Evolutionary conservation across 2,113 vertebrate genomes (phyloP).

Genomic region (Oncorhynchus kisutch): DNA sequence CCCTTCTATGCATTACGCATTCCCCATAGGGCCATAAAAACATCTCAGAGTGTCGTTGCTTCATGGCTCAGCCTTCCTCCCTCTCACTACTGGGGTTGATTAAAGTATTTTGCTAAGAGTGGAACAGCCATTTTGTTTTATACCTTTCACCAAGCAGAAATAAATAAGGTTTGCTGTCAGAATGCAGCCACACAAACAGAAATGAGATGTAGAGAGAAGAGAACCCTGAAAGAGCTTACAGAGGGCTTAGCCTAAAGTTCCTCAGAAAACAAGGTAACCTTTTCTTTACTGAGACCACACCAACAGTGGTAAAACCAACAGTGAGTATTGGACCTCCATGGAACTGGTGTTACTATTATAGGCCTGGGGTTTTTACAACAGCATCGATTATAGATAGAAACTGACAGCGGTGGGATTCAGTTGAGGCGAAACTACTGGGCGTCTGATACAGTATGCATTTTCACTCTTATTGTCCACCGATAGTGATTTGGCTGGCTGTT

Average conservation of each 20-base stretch:
- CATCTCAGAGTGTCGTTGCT: conserved; percentile 76
- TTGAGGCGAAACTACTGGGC: too few relatives aligned
- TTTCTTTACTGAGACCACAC: too few relatives aligned
- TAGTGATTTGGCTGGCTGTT: too few relatives aligned
- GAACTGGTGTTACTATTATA: neutral
- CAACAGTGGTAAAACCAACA: neutral
- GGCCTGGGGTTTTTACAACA: neutral
- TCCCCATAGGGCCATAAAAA: conserved; percentile 68
- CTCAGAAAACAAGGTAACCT: neutral
- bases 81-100: conserved; percentile 81
- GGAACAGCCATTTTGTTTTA: conserved; percentile 56
- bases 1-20: conserved; percentile 74
- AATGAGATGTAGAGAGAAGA: conserved; percentile 44
- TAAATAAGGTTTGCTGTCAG: conserved; percentile 70
- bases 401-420: too few relatives aligned
- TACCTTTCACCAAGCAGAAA: conserved; percentile 74
- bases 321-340: too few relatives aligned
- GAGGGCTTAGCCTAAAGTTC: neutral
- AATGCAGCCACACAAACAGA: conserved; percentile 53
- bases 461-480: too few relatives aligned
- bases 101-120: conserved; percentile 65
- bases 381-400: too few relatives aligned
- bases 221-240: too few relatives aligned
- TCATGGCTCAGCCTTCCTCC: conserved; percentile 73
- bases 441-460: too few relatives aligned